Percentiles rank a stretch among this genome's conserved stretches.
These are phyloP conservation scores for Balanococcus diminutus DNA, from an alignment of 2,888 invertebrate species.

Conservation along the genomic window DNA sequence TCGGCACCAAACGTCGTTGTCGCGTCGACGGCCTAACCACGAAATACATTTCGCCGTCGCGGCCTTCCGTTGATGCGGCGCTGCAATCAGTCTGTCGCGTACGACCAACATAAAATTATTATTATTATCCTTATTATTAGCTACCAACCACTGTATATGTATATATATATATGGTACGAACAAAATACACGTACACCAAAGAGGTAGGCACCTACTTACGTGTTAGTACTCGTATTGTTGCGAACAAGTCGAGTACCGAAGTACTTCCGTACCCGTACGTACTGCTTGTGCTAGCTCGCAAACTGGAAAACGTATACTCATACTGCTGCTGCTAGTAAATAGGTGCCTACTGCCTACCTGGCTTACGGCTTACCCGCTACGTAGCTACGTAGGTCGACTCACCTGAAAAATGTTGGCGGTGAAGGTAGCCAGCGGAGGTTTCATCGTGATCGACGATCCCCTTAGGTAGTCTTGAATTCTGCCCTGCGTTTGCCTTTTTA, in stretches of 20 bases:
- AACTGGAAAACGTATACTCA: background rate
- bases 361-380: too few relatives aligned
- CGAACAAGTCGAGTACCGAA: too few relatives aligned
- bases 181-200: too few relatives aligned
- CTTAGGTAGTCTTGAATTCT: conserved; percentile 78
- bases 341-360: too few relatives aligned
- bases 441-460: conserved; percentile 73
- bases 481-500: conserved; percentile 79
- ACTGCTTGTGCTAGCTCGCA: too few relatives aligned
- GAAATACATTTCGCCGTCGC: conserved; percentile 86
- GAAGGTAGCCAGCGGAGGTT: conserved; percentile 79
- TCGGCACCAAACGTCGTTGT: conserved; percentile 79
- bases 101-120: conserved; percentile 61
- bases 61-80: conserved; percentile 73
- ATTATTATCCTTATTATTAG: background rate
- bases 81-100: conserved; percentile 75
- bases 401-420: conserved; percentile 82
- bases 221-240: too few relatives aligned
- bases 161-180: too few relatives aligned
- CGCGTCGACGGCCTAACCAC: conserved; percentile 80
- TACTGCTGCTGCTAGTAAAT: background rate
- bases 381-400: too few relatives aligned
- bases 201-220: too few relatives aligned
- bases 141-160: background rate
- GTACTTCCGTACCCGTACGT: too few relatives aligned